Evolutionary conservation across 1,140 invertebrate genomes (phyloP).

Genomic region (Cherax quadricarinatus): DNA sequence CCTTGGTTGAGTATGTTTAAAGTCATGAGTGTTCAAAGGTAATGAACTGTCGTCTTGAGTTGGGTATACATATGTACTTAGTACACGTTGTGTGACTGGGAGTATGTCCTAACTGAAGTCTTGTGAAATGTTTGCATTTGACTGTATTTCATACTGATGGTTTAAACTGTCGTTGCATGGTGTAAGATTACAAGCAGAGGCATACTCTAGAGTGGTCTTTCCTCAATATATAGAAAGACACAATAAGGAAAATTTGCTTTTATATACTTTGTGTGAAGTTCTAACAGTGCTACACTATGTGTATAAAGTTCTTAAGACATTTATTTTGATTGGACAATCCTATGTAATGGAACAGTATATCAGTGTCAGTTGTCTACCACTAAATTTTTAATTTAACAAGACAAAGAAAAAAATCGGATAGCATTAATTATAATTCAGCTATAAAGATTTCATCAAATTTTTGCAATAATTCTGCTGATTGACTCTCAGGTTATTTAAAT

Average conservation of each 20-base stretch:
- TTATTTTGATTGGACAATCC: neutral
- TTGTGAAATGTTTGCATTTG: neutral
- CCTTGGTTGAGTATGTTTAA: neutral
- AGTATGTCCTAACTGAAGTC: neutral
- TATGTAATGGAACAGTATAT: neutral
- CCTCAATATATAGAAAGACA: neutral
- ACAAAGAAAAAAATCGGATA: neutral
- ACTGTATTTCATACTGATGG: conserved; percentile 1
- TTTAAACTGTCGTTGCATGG: neutral
- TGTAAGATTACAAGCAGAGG: neutral
- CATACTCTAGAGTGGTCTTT: neutral
- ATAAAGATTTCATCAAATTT: neutral
- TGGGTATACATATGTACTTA: neutral
- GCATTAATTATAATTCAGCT: neutral
- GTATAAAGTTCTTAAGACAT: neutral
- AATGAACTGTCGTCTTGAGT: neutral
- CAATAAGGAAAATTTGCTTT: neutral
- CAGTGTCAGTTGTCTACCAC: neutral
- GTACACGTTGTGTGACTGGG: neutral
- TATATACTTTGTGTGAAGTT: neutral
- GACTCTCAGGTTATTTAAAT: neutral
- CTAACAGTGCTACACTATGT: neutral
- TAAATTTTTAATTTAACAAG: neutral
- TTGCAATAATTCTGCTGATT: neutral
- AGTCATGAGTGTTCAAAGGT: neutral